Evolutionary conservation across 2,113 vertebrate species (phyloP).

Genomic region (Scytalopus superciliaris): DNA sequence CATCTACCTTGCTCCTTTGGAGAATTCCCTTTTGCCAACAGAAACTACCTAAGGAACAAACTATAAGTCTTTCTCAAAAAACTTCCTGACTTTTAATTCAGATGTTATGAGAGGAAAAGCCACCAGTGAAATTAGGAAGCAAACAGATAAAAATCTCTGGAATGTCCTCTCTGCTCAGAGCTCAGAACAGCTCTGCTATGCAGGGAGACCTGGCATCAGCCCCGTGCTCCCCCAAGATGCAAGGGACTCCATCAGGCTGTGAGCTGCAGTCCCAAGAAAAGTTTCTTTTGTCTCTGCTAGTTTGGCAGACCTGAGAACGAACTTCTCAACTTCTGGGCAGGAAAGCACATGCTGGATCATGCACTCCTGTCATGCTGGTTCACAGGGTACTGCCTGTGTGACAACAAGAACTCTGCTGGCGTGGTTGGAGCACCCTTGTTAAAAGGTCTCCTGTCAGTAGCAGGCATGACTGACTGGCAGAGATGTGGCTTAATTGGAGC

Average conservation of each 20-base stretch:
- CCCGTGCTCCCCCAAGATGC: accelerated
- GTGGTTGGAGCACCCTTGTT: background rate
- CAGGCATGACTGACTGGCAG: background rate
- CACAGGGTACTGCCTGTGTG: background rate
- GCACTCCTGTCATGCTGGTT: background rate
- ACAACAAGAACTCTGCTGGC: background rate
- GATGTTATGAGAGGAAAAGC: background rate
- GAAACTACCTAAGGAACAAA: background rate
- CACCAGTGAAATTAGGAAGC: background rate
- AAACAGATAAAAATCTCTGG: background rate
- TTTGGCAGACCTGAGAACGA: background rate
- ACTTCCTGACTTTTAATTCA: background rate
- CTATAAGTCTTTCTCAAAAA: background rate
- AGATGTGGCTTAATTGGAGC: background rate
- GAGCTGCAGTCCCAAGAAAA: background rate
- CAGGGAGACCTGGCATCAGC: background rate
- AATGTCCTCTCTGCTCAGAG: background rate
- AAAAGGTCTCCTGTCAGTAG: background rate
- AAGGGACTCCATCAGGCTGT: background rate
- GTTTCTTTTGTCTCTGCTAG: background rate
- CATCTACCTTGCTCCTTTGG: background rate
- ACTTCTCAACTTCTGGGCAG: background rate
- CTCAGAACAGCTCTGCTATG: background rate
- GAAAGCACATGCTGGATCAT: background rate
- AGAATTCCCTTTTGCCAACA: background rate